Evolutionary conservation across 2,113 vertebrate species (phyloP).

Genomic region (Hystrix brachyura): DNA sequence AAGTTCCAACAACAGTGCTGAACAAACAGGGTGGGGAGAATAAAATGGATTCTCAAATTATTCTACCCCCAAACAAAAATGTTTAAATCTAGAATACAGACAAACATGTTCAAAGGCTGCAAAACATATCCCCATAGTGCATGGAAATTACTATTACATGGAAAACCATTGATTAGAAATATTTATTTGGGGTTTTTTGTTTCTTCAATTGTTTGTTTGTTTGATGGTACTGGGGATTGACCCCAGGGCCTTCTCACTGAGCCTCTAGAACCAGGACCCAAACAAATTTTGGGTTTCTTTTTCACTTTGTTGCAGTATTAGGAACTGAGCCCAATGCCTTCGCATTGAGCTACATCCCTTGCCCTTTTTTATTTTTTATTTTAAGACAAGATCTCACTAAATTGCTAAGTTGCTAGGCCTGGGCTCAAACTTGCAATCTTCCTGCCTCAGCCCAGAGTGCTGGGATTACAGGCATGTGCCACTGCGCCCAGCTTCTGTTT

Average conservation of each 20-base stretch:
- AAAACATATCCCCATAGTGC: neutral
- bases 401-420: neutral
- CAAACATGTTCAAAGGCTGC: neutral
- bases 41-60: slow-evolving; percentile 59
- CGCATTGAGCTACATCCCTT: neutral
- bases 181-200: neutral
- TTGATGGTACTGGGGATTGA: neutral
- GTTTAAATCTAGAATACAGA: slow-evolving; percentile 41
- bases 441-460: neutral
- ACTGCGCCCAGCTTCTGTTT: neutral
- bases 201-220: neutral
- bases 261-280: neutral
- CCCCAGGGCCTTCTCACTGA: neutral
- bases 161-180: neutral
- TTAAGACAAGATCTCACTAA: neutral
- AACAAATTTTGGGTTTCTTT: neutral
- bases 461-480: neutral
- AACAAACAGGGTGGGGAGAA: slow-evolving; percentile 31
- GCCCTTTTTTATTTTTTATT: neutral
- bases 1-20: slow-evolving; percentile 46
- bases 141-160: slow-evolving; percentile 39
- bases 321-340: neutral
- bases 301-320: neutral
- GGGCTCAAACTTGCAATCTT: neutral
- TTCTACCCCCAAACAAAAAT: neutral